Conservation (phyloP, 2,888 invertebrate genomes). For the Neoascia interrupta region DNA sequence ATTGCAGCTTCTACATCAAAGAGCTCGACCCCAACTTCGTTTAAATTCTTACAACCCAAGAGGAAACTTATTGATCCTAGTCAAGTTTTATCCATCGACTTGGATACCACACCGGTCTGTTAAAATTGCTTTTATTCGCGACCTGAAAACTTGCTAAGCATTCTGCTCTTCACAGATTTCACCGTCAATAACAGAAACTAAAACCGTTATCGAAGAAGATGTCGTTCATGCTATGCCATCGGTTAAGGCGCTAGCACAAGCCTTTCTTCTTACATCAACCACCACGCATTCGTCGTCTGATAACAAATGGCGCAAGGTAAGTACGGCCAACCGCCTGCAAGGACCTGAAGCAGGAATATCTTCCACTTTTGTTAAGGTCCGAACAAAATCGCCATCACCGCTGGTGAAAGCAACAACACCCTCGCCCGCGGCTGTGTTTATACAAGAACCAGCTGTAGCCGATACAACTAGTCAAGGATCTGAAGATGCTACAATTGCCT, state of each 20-base stretch:
- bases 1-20: slow-evolving; percentile 72
- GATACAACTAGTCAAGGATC: slow-evolving; percentile 65
- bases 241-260: slow-evolving; percentile 86
- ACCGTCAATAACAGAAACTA: slow-evolving; percentile 71
- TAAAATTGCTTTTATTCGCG: not conserved
- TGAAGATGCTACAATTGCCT: slow-evolving; percentile 78
- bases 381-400: slow-evolving; percentile 30
- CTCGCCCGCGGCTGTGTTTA: slow-evolving; percentile 10
- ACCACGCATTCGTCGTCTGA: slow-evolving; percentile 74
- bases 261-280: slow-evolving; percentile 81
- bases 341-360: slow-evolving; percentile 64
- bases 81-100: slow-evolving; percentile 76
- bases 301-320: slow-evolving; percentile 70
- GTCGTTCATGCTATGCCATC: slow-evolving; percentile 83
- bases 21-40: slow-evolving; percentile 77
- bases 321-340: slow-evolving; percentile 54
- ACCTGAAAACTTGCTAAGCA: not conserved
- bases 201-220: slow-evolving; percentile 79
- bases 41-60: slow-evolving; percentile 78
- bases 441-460: slow-evolving; percentile 31
- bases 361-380: slow-evolving; percentile 50
- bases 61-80: slow-evolving; percentile 77
- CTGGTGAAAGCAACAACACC: slow-evolving; percentile 26
- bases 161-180: slow-evolving; percentile 27
- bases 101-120: slow-evolving; percentile 70